Base-by-base conservation (phyloP, 2,113 vertebrate species). In the Isurus oxyrinchus region DNA sequence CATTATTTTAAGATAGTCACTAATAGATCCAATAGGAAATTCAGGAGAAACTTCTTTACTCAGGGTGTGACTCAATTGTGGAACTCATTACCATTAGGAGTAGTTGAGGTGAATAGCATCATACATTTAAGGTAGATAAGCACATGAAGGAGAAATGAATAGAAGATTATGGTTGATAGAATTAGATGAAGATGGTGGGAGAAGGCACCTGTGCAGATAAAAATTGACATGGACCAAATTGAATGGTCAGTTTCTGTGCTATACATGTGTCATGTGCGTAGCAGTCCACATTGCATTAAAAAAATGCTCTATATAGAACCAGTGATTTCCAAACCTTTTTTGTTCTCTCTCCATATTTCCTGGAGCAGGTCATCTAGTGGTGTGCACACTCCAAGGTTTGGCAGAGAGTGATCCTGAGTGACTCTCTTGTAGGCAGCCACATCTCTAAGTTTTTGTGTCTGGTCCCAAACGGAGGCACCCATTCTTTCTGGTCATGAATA, bases 361-460 rank as follows among this genome's bases (percentile, higher is more conserved):
- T 97, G 96, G 96, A 98, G 97, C 23, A 99, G 0, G 35, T 99
- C 97, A 91, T 98, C 97, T 67, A 98, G 97, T 88, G 98, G 97
- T 94, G 98, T 98, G 94, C 98, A 99, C 40, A 99, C 97, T 96
- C 98, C 98, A 96, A 99, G 97, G 88, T 86, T 97, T 14, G 98
- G 97, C 25, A 99, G 96, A 63, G 99, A 98, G 96, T 98, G 98
- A 72, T 97, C 97, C 63, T 97, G 98, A 10, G 98, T 98, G 27
- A 98, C 98, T 95, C 97, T 96, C 96, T 98, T 96, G 96, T 99
- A 98, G 31, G 98, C 97, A 44, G 97, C 97, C 8, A 98, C 97
- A 96, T 98, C 97, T 53, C 99, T 96, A 96, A 99, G 97, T 53
- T 98, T 98, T 84, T 98, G 97, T 44, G 98, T 98, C 21, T 97